Evolutionary conservation across 2,797 vertebrate species (phyloP).

Genomic region (Trematomus bernacchii): DNA sequence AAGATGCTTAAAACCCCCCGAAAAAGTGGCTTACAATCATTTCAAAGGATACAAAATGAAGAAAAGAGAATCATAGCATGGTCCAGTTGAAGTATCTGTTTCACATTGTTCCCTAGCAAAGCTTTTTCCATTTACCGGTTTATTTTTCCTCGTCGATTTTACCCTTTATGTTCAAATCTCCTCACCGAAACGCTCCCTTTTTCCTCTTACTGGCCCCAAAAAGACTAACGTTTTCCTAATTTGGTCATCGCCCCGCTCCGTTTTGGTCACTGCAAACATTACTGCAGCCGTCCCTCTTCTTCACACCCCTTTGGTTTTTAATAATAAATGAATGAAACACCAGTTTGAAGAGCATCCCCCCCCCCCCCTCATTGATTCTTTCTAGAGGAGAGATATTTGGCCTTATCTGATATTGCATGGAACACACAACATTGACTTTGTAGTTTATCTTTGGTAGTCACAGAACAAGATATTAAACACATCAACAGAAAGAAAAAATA

Average conservation of each 20-base stretch:
- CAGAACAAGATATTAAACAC: slow-evolving; percentile 89
- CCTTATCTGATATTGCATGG: slow-evolving; percentile 97
- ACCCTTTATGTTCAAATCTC: slow-evolving; percentile 64
- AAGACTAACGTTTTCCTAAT: slow-evolving; percentile 78
- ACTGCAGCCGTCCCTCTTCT: slow-evolving; percentile 80
- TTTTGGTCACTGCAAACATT: slow-evolving; percentile 90
- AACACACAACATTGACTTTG: slow-evolving; percentile 94
- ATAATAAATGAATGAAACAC: slow-evolving; percentile 79
- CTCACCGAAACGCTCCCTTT: slow-evolving; percentile 78
- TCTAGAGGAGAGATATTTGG: slow-evolving; percentile 92
- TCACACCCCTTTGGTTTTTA: slow-evolving; percentile 88
- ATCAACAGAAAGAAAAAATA: slow-evolving; percentile 72
- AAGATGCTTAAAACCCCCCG: slow-evolving; percentile 62
- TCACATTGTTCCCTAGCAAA: slow-evolving; percentile 87
- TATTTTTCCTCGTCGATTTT: slow-evolving; percentile 53
- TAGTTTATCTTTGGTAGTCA: slow-evolving; percentile 99
- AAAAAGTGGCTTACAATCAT: slow-evolving; percentile 89
- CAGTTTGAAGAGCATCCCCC: slow-evolving; percentile 80
- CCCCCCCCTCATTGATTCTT: slow-evolving; percentile 42
- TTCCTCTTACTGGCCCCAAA: slow-evolving; percentile 69
- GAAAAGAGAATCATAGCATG: slow-evolving; percentile 78
- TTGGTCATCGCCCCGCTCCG: slow-evolving; percentile 81
- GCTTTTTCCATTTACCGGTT: slow-evolving; percentile 78
- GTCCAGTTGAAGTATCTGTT: slow-evolving; percentile 86
- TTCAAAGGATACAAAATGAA: slow-evolving; percentile 81